Base-by-base conservation (phyloP, 2,113 vertebrate genomes). In the Benitochromis conjunctus region DNA sequence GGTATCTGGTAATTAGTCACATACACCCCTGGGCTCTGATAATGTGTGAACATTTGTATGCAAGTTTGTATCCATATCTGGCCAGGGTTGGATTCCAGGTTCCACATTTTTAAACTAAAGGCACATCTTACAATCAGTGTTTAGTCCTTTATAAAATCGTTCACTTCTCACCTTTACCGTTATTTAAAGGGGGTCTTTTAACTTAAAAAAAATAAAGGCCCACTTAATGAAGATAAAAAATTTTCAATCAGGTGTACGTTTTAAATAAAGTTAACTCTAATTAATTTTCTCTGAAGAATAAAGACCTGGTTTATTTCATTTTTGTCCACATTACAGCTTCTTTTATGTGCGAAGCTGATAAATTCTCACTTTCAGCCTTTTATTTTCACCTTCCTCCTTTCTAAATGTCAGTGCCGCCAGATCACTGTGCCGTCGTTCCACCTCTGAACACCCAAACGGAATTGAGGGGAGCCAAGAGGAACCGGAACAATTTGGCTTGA, bases 401-500 rank as follows among this genome's bases (percentile, higher is more conserved):
- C 90, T 94, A 94, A 93, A 94, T 95, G 93, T 95, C 93, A 94
- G 91, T 58, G 88, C 84, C 62, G 80, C 88, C 91, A 91, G 92
- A 95, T 94, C 89, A 84, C 90, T 78, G 84, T 83, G 93, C 91
- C 83, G 86, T 88, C 89, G 89, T 95, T 95, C 94, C 95, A 94
- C 92, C 89, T 82, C 90, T 91, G 93, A 94, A 94, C 93, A 91
- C 90, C 94, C 92, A 92, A 89, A 94, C 88, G 91, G 95, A 95
- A 94, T 95, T 94, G 95, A 94, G 94, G 94, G 92, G 92, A 94
- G 94, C 92, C 94, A 92, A 94, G 94, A 94, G 93, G 94, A 95
- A 94, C 94, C 92, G 89, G 95, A 95, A 95, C 94, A 95, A 95
- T 95, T 95, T 94, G 94, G 94, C 92, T 93, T 95, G 95, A 95